Percentiles rank a stretch among this genome's conserved stretches.
Evolutionary conservation across 2,888 invertebrate species (phyloP).

Genomic region (Tenthredo mesomela): DNA sequence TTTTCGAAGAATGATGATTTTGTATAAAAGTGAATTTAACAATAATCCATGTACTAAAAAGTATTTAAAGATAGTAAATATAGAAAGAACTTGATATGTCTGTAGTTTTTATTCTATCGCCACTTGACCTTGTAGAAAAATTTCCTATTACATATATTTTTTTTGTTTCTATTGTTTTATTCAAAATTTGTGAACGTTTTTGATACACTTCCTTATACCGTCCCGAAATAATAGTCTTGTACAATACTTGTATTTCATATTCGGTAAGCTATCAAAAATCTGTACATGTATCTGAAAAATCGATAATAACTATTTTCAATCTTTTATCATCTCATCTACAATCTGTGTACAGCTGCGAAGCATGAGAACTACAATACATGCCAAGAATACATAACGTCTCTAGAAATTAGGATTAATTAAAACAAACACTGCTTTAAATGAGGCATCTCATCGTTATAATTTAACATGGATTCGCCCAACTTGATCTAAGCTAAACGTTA

Average conservation of each 20-base stretch:
- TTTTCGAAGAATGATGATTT: slow-evolving; percentile 42
- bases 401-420: not conserved
- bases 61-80: slow-evolving; percentile 54
- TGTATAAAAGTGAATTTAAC: slow-evolving; percentile 49
- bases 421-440: not conserved
- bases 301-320: not conserved
- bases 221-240: not conserved
- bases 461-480: not conserved
- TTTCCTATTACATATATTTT: slow-evolving; percentile 33
- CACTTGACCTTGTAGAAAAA: slow-evolving; percentile 51
- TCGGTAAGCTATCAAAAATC: slow-evolving; percentile 4
- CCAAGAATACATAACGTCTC: not conserved
- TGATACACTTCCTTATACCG: not conserved
- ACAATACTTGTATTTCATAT: not conserved
- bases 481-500: not conserved
- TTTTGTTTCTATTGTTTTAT: slow-evolving; percentile 15
- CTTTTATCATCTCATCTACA: not conserved
- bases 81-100: slow-evolving; percentile 55
- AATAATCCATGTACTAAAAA: slow-evolving; percentile 52
- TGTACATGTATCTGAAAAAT: not conserved
- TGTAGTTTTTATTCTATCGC: slow-evolving; percentile 54
- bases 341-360: not conserved
- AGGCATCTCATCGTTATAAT: not conserved
- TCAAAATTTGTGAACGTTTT: slow-evolving; percentile 14
- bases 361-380: slow-evolving; percentile 24